Evolutionary conservation across 2,797 vertebrate species (phyloP), one percentile per base, ranked within the genome.

Genomic region (Eulemur mongoz): DNA sequence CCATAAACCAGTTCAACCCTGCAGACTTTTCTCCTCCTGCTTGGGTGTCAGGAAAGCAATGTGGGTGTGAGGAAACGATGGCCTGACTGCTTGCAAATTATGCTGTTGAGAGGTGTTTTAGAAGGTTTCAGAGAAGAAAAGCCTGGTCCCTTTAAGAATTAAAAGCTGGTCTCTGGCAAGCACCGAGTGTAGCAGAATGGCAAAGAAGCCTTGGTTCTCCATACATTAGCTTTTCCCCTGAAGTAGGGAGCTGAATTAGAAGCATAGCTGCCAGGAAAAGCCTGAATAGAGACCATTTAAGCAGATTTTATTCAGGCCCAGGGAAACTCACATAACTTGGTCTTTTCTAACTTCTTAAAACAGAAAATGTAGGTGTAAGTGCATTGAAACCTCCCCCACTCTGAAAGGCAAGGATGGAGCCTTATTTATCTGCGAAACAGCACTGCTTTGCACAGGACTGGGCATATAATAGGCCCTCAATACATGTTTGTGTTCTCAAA

Each of bases 281-380:
- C 72, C 93, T 97, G 95, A 96, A 96, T 88, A 95, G 96, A 96
- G 89, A 93, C 80, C 61, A 92, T 93, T 97, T 96, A 93, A 96
- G 78, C 76, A 93, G 88, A 96, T 85, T 97, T 95, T 95, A 96
- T 96, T 96, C 93, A 97, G 59, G 63, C 78, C 93, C 76, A 96
- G 93, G 69, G 90, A 97, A 96, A 97, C 73, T 92, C 96, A 93
- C 73, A 63, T 82, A 97, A 96, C 75, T 92, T 89, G 73, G 32
- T 96, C 86, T 94, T 96, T 96, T 84, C 52, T 83, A 63, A 61
- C 94, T 93, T 96, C 89, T 92, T 81, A 90, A 95, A 95, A 93
- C 81, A 96, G 76, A 97, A 96, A 92, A 94, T 81, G 20, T 94
- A 92, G 65, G n/a, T 92, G 43, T 80, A 72, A 94, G 45, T 89